Base-by-base conservation (phyloP, 2,888 invertebrate species). In the Helicoverpa assulta region DNA sequence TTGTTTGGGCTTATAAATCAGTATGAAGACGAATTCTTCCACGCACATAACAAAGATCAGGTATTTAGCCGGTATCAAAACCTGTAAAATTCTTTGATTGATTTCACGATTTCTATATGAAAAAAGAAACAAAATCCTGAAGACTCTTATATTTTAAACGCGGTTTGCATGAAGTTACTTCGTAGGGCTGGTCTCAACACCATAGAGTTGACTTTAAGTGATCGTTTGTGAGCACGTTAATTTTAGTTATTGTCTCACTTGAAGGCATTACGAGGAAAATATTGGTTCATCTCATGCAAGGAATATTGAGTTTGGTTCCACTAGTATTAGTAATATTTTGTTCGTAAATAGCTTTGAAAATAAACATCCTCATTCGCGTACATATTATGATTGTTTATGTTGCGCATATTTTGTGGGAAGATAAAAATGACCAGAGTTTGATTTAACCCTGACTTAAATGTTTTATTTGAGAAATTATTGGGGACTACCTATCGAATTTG, bases 331-430 rank as follows among this genome's bases (percentile, higher is more conserved):
- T 79, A 52, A 73, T 56, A 72, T 73, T 63, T 59, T 57, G 40
- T 74, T 73, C 74, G 29, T 62, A 68, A 74, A 76, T 79, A 74
- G 40, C 59, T 68, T 67, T 51, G 40, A 69, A 68, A 54, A 69
- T 80, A 75, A 76, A 76, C 70, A 76, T 79, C 74, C 74, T 76
- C 68, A 33, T 19, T 54, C 60, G 55, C 67, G 21, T 7, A 74
- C 43, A 68, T 76, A 4, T 74, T 79, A 50, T 6, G 16, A 26
- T 33, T 78, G 51, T 73, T 67, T 60, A 60, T 73, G 1, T 43
- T 14, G 4, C 51, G 19, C 40, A 19, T 61, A 66, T 47, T 65
- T 60, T 54, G 21, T 58, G 18, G 21, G 10, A 59, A 58, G 51
- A 61, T 58, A 73, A 19, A 58, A 66, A 54, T 50, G 6, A n/a